Percentiles rank a stretch among this genome's conserved stretches.
phyloP scores from a whole-genome alignment of 2,797 vertebrate species.

The Naso thynnoides region DNA sequence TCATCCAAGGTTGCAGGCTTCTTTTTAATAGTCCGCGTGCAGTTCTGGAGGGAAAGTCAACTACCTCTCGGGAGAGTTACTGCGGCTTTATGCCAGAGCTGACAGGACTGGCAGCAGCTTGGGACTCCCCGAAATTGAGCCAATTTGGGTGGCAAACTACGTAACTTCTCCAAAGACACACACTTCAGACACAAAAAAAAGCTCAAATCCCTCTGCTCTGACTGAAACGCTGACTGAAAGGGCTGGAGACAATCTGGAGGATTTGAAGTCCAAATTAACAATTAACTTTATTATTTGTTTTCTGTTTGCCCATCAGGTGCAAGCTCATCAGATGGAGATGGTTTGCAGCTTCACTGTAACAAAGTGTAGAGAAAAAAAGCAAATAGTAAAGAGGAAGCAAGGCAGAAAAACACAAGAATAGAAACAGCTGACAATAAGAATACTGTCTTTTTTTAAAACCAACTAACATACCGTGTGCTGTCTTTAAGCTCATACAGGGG shows the following conservation, averaged over 20 bases:
- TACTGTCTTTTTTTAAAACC: background rate
- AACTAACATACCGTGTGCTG: background rate
- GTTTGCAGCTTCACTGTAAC: slow-evolving; percentile 48
- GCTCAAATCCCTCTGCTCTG: background rate
- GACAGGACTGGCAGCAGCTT: slow-evolving; percentile 18
- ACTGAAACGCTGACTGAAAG: slow-evolving; percentile 2
- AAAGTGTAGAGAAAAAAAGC: slow-evolving; percentile 49
- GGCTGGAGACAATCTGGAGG: background rate
- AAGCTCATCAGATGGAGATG: slow-evolving; percentile 33
- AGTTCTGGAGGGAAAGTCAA: slow-evolving; percentile 25
- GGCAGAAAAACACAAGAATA: slow-evolving; percentile 11
- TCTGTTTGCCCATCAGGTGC: slow-evolving; percentile 14
- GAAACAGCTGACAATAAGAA: slow-evolving; percentile 28
- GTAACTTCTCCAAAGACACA: slow-evolving; percentile 23
- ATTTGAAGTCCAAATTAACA: slow-evolving; percentile 2
- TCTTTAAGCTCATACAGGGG: slow-evolving; percentile 3
- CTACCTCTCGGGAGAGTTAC: slow-evolving; percentile 34
- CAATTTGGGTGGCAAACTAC: slow-evolving; percentile 36
- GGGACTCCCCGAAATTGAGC: slow-evolving; percentile 23
- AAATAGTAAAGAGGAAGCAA: slow-evolving; percentile 65
- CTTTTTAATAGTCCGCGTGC: slow-evolving; percentile 26
- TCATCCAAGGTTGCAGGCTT: slow-evolving; percentile 48
- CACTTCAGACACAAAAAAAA: slow-evolving; percentile 2
- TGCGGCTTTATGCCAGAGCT: slow-evolving; percentile 40
- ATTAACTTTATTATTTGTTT: background rate